Base-by-base conservation (phyloP, 30 jellyfish, hydroid and myxozoan genomes). In the Sanderia malayensis region DNA sequence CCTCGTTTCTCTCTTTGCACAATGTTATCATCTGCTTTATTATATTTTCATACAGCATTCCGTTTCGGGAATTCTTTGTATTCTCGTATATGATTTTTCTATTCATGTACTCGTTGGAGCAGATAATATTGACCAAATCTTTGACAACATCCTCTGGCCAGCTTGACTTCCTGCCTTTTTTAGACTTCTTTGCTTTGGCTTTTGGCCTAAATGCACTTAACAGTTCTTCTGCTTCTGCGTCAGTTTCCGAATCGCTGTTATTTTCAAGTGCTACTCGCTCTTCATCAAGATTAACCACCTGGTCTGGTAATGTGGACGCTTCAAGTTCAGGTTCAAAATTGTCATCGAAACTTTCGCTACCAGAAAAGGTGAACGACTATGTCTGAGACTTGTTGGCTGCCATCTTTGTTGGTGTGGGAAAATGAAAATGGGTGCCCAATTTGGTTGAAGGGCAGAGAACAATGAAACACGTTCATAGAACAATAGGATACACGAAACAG, bases 81-180 rank as follows among this genome's bases (percentile, higher is more conserved):
- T 37, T 59, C 25, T 32, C 47, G 49, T 13, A 57, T 21, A 53
- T 57, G n/a, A 73, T 11, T 46, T 18, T 60, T 59, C 44, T 73
- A 1, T 27, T 25, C 76, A 60, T 13, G 44, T 58, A 30, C 23
- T 73, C 76, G 33, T 73, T 28, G 8, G 68, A 58, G 77, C 75
- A 58, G 65, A 57, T 73, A 49, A 73, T 33, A 57, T 57, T 37
- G 45, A 55, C 75, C 76, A 73, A 2, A 57, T 73, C 76, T 7
- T 73, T 55, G 2, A 73, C 66, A 53, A 73, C 31, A 26, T 58
- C 75, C 34, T 73, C 34, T 27, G 63, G 75, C 86, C 86, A 73
- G 61, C 59, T 71, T 24, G 83, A 52, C 34, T 71, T 47, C 22
- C 71, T 47, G 0, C 83, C 81, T 28, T 46, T 71, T 18, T 49